A percentile compares a stretch with the other conserved stretches of the same genome.
phyloP scores from a whole-genome alignment of 2,113 vertebrate genomes.

The Felis catus region DNA sequence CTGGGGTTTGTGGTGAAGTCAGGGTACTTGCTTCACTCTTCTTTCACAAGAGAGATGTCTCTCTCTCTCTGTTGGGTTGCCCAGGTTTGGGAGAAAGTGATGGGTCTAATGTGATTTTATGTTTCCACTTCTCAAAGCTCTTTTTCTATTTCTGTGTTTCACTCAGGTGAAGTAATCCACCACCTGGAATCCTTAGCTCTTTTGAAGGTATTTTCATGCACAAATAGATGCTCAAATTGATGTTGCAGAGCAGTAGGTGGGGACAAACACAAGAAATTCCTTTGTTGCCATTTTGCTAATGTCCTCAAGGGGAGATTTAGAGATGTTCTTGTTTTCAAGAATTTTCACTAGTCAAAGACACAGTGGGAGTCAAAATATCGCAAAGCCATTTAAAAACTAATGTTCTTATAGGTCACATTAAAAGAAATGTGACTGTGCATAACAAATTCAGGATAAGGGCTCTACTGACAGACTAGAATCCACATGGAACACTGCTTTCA shows the following conservation, averaged over 20 bases:
- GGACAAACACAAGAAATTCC: background rate
- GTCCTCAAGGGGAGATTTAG: background rate
- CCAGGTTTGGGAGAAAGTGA: background rate
- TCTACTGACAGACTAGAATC: background rate
- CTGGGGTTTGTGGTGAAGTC: background rate
- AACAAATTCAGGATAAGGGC: background rate
- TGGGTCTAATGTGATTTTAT: background rate
- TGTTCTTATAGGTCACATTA: background rate
- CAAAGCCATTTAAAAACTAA: slow-evolving; percentile 12
- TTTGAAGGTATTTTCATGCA: background rate
- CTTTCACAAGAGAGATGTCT: background rate
- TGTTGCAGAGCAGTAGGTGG: background rate
- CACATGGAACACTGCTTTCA: background rate
- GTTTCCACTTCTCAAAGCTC: background rate
- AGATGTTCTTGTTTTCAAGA: background rate
- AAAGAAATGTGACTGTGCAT: background rate
- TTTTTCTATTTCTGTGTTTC: background rate
- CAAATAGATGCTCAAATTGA: background rate
- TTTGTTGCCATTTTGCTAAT: background rate
- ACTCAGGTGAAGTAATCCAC: background rate
- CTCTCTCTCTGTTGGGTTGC: background rate
- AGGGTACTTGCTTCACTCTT: background rate
- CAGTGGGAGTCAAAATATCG: background rate
- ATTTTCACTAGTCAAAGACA: slow-evolving; percentile 9
- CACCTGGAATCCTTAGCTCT: background rate